phyloP scores from a whole-genome alignment of 2,797 vertebrate species.

The Monodelphis domestica region DNA sequence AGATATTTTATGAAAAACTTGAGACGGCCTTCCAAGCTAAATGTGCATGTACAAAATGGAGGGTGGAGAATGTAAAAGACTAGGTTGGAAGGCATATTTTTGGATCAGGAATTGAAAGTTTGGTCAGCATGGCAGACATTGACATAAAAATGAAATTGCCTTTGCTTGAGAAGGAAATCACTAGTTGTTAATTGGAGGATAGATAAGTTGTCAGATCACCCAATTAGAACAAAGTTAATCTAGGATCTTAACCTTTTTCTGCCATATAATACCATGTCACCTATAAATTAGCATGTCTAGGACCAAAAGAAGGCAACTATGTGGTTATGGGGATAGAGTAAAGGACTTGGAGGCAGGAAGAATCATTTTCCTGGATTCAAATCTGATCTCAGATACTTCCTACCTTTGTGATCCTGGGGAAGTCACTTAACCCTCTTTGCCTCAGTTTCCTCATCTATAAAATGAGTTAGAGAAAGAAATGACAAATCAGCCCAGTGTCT shows the following conservation, averaged over 20 bases:
- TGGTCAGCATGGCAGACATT: background rate
- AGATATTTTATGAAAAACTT: no score
- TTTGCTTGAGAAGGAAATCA: background rate
- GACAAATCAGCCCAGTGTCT: background rate
- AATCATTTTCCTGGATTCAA: background rate
- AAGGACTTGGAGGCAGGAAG: background rate
- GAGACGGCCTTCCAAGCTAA: background rate
- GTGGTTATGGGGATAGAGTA: background rate
- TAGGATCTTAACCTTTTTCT: background rate
- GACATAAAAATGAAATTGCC: background rate
- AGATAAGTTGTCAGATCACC: background rate
- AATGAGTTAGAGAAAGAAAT: background rate
- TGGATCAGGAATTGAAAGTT: background rate
- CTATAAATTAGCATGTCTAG: background rate
- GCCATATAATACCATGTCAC: background rate
- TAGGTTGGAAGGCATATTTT: background rate
- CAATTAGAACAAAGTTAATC: background rate
- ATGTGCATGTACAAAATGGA: background rate
- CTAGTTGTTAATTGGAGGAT: background rate
- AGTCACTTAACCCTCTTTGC: background rate
- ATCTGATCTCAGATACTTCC: background rate
- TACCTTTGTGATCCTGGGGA: background rate
- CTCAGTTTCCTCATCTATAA: background rate
- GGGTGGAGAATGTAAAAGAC: background rate
- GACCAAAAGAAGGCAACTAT: background rate